A percentile compares a stretch with the other conserved stretches of the same genome.
Conservation (phyloP, 2,797 vertebrate genomes). For the Iguana delicatissima region DNA sequence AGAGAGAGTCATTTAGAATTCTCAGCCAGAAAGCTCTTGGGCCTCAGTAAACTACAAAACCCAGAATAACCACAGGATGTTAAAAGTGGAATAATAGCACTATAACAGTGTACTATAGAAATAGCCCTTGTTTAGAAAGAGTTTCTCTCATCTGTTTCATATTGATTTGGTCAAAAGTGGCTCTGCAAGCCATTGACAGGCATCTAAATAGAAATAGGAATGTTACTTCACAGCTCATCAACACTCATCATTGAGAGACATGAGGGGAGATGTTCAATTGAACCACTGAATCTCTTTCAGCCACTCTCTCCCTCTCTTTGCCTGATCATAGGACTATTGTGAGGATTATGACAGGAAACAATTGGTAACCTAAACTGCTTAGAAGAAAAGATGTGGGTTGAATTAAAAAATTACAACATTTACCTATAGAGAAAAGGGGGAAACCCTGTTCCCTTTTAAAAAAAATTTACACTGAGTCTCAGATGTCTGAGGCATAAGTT, state of each 20-base stretch:
- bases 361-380: background rate
- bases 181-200: background rate
- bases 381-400: background rate
- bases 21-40: too few species aligned
- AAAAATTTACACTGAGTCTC: background rate
- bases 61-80: too few species aligned
- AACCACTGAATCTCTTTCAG: too few species aligned
- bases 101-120: too few species aligned
- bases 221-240: background rate
- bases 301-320: background rate
- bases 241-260: background rate
- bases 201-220: background rate
- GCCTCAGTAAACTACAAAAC: too few species aligned
- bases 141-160: background rate
- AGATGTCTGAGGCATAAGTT: background rate
- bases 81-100: too few species aligned
- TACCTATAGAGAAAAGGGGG: too few species aligned
- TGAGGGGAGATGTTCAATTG: too few species aligned
- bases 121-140: background rate
- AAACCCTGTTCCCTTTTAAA: too few species aligned
- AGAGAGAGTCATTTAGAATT: too few species aligned
- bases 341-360: background rate
- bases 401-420: too few species aligned
- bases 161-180: background rate
- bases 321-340: background rate